Conservation (phyloP, 2,113 vertebrate species). For the Protobothrops mucrosquamatus region DNA sequence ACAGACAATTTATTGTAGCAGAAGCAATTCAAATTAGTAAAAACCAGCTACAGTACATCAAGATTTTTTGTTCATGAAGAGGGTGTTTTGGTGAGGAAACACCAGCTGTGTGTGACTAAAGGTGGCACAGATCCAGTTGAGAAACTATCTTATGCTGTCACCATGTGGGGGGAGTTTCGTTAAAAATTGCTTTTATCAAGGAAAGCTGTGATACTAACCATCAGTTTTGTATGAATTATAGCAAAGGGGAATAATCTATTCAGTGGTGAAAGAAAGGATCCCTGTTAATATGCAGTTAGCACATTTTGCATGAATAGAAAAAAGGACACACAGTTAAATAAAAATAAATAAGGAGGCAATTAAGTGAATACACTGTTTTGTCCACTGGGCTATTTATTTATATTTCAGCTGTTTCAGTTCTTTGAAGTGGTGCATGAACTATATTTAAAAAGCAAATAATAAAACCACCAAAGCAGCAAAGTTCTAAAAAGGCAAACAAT, state of each 20-base stretch:
- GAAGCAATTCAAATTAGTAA: slow-evolving; percentile 69
- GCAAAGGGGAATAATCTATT: neutral
- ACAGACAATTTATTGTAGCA: slow-evolving; percentile 62
- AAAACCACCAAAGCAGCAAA: neutral
- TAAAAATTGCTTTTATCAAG: slow-evolving; percentile 47
- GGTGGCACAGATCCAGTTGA: slow-evolving; percentile 67
- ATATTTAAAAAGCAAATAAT: neutral
- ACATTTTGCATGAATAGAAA: neutral
- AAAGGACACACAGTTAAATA: neutral
- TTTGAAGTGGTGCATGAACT: neutral
- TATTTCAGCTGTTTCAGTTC: neutral
- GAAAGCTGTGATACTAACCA: neutral
- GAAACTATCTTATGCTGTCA: slow-evolving; percentile 57
- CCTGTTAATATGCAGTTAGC: neutral
- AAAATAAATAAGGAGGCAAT: neutral
- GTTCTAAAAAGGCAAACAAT: neutral
- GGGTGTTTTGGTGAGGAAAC: slow-evolving; percentile 69
- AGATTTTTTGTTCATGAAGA: slow-evolving; percentile 69
- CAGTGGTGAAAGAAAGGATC: neutral
- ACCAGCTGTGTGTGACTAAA: slow-evolving; percentile 69
- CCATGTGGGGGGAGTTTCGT: slow-evolving; percentile 42
- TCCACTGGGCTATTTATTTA: neutral
- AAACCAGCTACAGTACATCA: slow-evolving; percentile 63
- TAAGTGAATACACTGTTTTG: neutral
- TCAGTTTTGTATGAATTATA: neutral